Base-by-base conservation (phyloP, 2,797 vertebrate species). In the Menidia menidia region DNA sequence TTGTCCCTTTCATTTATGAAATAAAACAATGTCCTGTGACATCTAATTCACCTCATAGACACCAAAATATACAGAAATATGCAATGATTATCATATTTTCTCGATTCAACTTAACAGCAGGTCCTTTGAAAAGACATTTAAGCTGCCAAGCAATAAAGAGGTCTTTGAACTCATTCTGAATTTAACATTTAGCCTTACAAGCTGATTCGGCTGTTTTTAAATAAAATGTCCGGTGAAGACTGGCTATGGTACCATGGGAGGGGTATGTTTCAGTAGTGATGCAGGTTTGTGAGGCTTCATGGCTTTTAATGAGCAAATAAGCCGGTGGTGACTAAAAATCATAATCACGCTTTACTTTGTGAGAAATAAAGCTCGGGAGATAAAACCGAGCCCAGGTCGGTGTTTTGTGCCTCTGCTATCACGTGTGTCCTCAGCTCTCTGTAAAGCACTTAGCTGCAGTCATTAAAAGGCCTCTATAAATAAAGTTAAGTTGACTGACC, bases 401-500 rank as follows among this genome's bases (percentile, higher is more conserved):
- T 39, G 35, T 50, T 57, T 61, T 35, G 47, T 5, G n/a, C 1
- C 30, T 35, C 10, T n/a, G 12, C 16, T 39, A 1, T 14, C 12
- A 4, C 52, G 45, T 10, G 4, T 44, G 68, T 50, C 39, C 63
- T 55, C 18, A 11, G 31, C 45, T 58, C 44, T 56, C 68, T 41
- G 54, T 0, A 25, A 56, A 75, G 78, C 80, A 71, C 79, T 81
- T 75, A 75, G 74, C 2, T 63, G 39, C 52, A 15, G 61, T 85
- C 73, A 80, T 71, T 87, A 4, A 87, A 83, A 79, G 30, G 77
- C 52, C 57, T 71, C 82, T 78, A 79, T 73, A 82, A 86, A 85
- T 77, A 85, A 64, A 74, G 66, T 14, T 19, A 65, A 60, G 71
- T 62, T 61, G 62, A 67, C 51, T 9, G 78, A 76, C 73, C 75